A percentile compares a stretch with the other conserved stretches of the same genome.
Evolutionary conservation across 1,140 invertebrate species (phyloP).

Genomic region (Bombus breviceps): DNA sequence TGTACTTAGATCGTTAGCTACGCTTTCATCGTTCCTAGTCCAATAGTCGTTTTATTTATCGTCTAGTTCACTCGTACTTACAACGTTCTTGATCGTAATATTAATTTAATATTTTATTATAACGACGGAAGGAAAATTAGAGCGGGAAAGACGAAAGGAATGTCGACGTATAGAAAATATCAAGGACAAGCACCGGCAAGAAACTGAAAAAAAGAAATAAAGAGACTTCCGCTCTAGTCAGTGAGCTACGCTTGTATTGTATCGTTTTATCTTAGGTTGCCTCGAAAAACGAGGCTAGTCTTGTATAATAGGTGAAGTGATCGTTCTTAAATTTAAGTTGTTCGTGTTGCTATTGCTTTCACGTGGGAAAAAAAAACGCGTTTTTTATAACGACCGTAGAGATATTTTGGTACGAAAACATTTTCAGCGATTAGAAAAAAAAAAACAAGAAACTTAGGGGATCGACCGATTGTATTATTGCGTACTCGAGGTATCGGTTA

Average conservation of each 20-base stretch:
- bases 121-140: neutral
- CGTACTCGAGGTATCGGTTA: slow-evolving; percentile 31
- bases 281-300: neutral
- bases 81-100: slow-evolving; percentile 9
- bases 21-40: neutral
- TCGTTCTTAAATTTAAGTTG: slow-evolving; percentile 36
- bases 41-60: neutral
- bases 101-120: slow-evolving; percentile 27
- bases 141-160: slow-evolving; percentile 39
- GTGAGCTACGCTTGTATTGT: slow-evolving; percentile 55
- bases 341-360: slow-evolving; percentile 42
- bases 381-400: slow-evolving; percentile 56
- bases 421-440: slow-evolving; percentile 44
- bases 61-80: neutral
- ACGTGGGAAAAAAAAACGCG: slow-evolving; percentile 9
- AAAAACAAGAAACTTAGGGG: neutral
- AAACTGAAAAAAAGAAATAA: neutral
- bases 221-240: slow-evolving; percentile 60
- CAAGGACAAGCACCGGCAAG: neutral
- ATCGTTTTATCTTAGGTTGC: slow-evolving; percentile 61
- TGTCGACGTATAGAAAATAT: neutral
- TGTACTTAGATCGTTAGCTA: neutral
- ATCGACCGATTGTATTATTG: slow-evolving; percentile 19
- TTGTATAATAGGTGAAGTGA: slow-evolving; percentile 29
- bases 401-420: slow-evolving; percentile 65